Evolutionary conservation across 2,113 vertebrate genomes (phyloP), one percentile per base, ranked within the genome.

Genomic region (Uria lomvia): DNA sequence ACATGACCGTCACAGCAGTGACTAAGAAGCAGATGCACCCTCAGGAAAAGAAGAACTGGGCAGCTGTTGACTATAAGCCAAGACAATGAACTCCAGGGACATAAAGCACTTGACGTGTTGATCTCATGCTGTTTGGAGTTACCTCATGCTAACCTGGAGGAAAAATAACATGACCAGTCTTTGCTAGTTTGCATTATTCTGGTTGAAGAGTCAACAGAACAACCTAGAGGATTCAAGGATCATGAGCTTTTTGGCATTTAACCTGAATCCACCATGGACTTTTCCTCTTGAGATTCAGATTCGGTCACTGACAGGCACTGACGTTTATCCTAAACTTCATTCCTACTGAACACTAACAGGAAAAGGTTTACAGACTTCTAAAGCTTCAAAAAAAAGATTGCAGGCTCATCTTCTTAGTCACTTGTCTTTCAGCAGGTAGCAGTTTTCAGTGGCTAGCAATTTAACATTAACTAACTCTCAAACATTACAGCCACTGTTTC

Each of bases 11-110:
- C 77, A 78, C 84, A 82, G 60, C 0, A 0, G 43, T 95, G 88
- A 95, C 91, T 91, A 95, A 96, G 79, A n/a, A 59, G 86, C 67
- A 86, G 89, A 94, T 52, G 56, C 38, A 87, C n/a, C 59, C 75
- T 88, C 59, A 88, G 75, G 72, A 92, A 94, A 83, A 58, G 58
- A 32, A 86, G 75, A 86, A 65, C 75, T 34, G 50, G 50, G 63
- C 74, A 90, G 67, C 78, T 95, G 87, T 59, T 87, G 75, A 88
- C 3, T 5, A 8, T n/a, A 80, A 90, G 36, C 32, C 67, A 93
- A 47, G 40, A 68, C 36, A 93, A 85, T n/a, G 53, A 76, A 59
- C 74, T 92, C 87, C 13, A 68, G 38, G 65, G 65, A 75, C 52
- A 80, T 50, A 55, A 83, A 80, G 38, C 60, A 52, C 36, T 71